Evolutionary conservation across 2,113 vertebrate genomes (phyloP).

Genomic region (Baryphthengus martii): DNA sequence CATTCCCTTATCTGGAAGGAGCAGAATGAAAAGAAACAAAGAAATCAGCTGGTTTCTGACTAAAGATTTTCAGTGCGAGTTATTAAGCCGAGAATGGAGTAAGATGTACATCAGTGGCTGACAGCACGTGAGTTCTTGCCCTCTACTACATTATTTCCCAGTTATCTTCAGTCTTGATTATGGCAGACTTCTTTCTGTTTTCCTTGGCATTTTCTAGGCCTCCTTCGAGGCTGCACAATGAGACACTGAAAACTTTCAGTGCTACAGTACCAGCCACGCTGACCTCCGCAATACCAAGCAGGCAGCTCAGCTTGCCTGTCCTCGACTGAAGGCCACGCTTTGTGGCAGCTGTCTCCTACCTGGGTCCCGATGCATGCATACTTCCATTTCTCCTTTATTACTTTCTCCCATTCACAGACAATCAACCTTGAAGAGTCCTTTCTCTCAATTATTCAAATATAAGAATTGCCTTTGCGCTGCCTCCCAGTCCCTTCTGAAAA

Average conservation of each 20-base stretch:
- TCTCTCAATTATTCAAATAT: neutral
- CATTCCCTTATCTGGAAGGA: conserved; percentile 68
- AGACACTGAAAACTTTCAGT: fast-evolving
- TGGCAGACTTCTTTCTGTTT: fast-evolving
- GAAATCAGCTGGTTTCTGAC: neutral
- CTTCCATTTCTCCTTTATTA: neutral
- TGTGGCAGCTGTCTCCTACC: neutral
- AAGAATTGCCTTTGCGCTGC: neutral
- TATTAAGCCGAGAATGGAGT: neutral
- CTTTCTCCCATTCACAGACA: neutral
- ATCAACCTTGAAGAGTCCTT: neutral
- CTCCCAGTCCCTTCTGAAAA: neutral
- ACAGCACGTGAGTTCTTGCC: neutral
- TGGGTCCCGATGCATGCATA: fast-evolving
- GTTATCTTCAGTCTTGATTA: neutral
- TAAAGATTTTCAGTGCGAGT: neutral
- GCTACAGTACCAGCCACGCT: neutral
- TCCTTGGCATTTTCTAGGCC: neutral
- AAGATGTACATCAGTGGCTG: neutral
- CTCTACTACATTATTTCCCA: neutral
- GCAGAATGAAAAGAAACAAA: conserved; percentile 44
- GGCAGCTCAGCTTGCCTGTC: neutral
- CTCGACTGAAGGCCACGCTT: fast-evolving
- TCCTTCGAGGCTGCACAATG: neutral
- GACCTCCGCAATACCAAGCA: neutral